Conservation (phyloP, 2,797 vertebrate species). For the Parotocinclus haroldoi region DNA sequence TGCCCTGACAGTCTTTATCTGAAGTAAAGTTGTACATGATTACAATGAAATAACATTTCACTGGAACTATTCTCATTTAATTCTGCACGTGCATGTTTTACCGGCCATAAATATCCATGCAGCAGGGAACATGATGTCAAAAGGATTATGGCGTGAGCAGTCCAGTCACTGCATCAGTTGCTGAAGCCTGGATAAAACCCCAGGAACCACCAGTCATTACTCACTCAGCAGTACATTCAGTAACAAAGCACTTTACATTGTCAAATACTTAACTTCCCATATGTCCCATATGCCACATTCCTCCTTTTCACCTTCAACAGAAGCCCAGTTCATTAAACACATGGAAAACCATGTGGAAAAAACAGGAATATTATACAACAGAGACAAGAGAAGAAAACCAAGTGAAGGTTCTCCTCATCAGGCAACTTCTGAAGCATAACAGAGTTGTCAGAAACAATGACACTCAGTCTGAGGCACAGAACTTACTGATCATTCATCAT, state of each 20-base stretch:
- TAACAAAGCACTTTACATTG: constrained; percentile 29
- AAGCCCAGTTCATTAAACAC: not conserved
- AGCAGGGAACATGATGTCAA: constrained; percentile 26
- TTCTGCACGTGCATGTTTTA: constrained; percentile 1
- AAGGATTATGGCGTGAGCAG: constrained; percentile 21
- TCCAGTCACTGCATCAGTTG: constrained; percentile 12
- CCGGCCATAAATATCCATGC: constrained; percentile 5
- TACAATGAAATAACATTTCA: too few relatives aligned
- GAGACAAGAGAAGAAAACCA: too few relatives aligned
- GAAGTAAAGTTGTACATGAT: too few relatives aligned
- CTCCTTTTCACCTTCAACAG: constrained; percentile 10
- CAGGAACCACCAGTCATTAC: constrained; percentile 29
- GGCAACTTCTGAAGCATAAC: too few relatives aligned
- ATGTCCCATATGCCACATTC: constrained; percentile 37
- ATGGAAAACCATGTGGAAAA: too few relatives aligned
- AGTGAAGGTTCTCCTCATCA: too few relatives aligned
- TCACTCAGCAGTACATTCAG: constrained; percentile 24
- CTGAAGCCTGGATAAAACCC: constrained; percentile 21
- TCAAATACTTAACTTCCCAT: constrained; percentile 37
- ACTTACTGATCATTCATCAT: too few relatives aligned
- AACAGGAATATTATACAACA: too few relatives aligned
- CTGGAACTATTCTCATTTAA: not conserved
- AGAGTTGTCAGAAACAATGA: too few relatives aligned
- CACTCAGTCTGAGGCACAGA: too few relatives aligned
- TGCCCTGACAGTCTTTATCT: not conserved